Evolutionary conservation across 2,113 vertebrate species (phyloP).

Genomic region (Kryptolebias marmoratus): DNA sequence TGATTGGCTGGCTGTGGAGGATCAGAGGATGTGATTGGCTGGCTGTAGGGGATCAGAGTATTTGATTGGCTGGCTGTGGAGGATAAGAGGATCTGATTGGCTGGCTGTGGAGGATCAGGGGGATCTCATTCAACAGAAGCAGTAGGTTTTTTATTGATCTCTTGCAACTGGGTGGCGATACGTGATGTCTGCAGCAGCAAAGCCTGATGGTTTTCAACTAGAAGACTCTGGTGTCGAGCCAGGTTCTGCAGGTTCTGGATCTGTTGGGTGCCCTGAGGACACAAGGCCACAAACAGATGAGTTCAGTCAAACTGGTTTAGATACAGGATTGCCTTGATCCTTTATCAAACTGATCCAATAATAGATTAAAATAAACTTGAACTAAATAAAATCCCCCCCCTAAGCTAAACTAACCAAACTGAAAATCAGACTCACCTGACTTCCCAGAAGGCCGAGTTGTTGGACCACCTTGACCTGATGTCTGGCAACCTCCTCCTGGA

Average conservation of each 20-base stretch:
- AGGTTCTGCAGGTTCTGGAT: slow-evolving; percentile 66
- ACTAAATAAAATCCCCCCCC: neutral
- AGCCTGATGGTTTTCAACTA: slow-evolving; percentile 81
- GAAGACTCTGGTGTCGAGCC: slow-evolving; percentile 76
- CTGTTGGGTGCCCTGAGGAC: slow-evolving; percentile 59
- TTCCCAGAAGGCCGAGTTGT: slow-evolving; percentile 48
- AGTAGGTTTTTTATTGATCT: slow-evolving; percentile 28
- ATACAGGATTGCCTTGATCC: neutral
- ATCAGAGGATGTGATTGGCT: neutral
- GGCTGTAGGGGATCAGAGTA: neutral
- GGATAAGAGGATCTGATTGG: neutral
- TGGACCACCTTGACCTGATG: slow-evolving; percentile 60
- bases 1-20: neutral
- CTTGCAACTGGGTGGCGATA: slow-evolving; percentile 53
- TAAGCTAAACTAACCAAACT: neutral
- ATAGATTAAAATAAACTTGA: neutral
- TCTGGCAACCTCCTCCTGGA: slow-evolving; percentile 55
- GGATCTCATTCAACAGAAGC: slow-evolving; percentile 4
- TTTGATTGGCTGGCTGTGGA: neutral
- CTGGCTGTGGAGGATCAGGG: neutral
- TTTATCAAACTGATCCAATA: too few relatives aligned
- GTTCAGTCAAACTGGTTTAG: neutral
- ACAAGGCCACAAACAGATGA: slow-evolving; percentile 7
- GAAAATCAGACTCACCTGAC: slow-evolving; percentile 38
- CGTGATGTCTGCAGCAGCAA: slow-evolving; percentile 66